Conservation (phyloP, 1,140 invertebrate species). For the Orchesella cincta region DNA sequence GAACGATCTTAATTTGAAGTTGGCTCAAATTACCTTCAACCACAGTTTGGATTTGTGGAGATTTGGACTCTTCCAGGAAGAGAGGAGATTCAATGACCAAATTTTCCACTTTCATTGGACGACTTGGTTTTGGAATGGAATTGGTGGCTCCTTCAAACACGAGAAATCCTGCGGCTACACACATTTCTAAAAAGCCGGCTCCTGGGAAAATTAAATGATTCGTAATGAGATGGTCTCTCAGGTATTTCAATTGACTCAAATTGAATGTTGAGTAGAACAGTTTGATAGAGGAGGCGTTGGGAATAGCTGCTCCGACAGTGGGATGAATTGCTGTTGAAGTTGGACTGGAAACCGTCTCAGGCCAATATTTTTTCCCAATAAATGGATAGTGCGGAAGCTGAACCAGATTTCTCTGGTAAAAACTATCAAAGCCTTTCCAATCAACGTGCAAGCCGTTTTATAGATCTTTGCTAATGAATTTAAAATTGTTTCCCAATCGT, state of each 20-base stretch:
- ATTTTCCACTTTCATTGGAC: background rate
- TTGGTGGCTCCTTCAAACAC: background rate
- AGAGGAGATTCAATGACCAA: background rate
- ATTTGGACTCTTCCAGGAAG: background rate
- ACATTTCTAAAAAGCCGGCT: constrained; percentile 10
- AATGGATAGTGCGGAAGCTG: background rate
- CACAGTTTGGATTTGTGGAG: background rate
- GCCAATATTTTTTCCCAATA: background rate
- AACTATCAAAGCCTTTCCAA: background rate
- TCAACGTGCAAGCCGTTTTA: constrained; percentile 30
- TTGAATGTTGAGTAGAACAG: background rate
- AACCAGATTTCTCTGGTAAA: background rate
- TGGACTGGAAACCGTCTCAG: background rate
- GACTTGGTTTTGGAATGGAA: background rate
- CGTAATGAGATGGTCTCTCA: background rate
- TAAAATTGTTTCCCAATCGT: constrained; percentile 1
- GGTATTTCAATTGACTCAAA: background rate
- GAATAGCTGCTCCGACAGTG: background rate
- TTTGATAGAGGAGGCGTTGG: background rate
- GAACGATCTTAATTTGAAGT: too few relatives aligned
- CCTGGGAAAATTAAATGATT: background rate
- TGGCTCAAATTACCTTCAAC: background rate
- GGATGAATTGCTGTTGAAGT: background rate
- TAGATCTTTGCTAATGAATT: background rate
- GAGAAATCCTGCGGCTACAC: background rate